Evolutionary conservation across 2,888 invertebrate genomes (phyloP).

Genomic region (Ophion ellenae): DNA sequence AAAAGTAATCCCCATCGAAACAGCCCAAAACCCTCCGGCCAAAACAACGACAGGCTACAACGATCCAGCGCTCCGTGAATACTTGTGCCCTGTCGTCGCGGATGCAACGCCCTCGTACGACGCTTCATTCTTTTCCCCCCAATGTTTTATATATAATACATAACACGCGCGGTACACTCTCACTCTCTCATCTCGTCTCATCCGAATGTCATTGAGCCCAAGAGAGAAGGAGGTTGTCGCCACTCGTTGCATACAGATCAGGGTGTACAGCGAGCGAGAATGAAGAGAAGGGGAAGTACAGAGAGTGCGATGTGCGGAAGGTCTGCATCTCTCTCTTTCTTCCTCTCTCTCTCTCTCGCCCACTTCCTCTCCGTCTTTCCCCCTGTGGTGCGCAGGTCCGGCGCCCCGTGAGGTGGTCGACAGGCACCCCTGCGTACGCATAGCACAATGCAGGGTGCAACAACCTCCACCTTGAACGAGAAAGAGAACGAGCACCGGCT

Average conservation of each 20-base stretch:
- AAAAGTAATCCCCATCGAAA: too few species aligned
- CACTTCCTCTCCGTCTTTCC: constrained; percentile 33
- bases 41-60: too few species aligned
- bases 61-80: too few species aligned
- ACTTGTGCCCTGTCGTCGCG: too few species aligned
- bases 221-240: constrained; percentile 40
- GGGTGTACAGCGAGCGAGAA: constrained; percentile 29
- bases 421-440: constrained; percentile 65
- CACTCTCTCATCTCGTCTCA: constrained; percentile 47
- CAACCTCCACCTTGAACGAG: constrained; percentile 71
- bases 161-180: too few species aligned
- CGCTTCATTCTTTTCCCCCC: too few species aligned
- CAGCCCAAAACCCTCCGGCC: too few species aligned
- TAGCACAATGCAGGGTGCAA: constrained; percentile 71
- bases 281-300: not conserved
- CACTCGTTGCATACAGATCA: constrained; percentile 63
- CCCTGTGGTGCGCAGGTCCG: constrained; percentile 35
- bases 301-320: constrained; percentile 47
- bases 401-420: constrained; percentile 58
- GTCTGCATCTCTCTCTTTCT: not conserved
- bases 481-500: constrained; percentile 49
- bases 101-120: too few species aligned
- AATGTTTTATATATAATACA: too few species aligned
- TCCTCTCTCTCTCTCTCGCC: not conserved
- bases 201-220: constrained; percentile 68